These are phyloP conservation scores for Columbina picui DNA, from an alignment of 2,113 vertebrate genomes.

Conservation along the genomic window DNA sequence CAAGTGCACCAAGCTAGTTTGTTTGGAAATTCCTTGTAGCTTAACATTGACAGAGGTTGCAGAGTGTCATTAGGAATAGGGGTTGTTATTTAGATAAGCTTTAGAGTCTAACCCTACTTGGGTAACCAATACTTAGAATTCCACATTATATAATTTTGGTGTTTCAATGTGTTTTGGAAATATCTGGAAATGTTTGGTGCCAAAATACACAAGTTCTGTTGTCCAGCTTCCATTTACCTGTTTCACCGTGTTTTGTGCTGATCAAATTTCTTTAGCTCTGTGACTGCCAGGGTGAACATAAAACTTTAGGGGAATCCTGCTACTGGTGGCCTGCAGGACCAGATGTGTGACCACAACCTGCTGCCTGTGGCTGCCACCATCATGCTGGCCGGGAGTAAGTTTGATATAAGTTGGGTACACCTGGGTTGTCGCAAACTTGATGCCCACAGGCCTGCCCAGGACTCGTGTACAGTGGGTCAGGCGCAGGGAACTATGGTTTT, in stretches of 20 bases:
- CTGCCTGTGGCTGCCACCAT: not conserved
- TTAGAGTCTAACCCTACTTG: not conserved
- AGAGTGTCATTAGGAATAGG: not conserved
- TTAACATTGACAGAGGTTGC: not conserved
- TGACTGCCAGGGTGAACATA: not conserved
- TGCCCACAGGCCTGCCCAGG: not conserved
- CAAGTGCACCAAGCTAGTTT: not conserved
- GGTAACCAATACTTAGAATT: not conserved
- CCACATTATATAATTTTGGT: not conserved
- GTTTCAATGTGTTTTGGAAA: slow-evolving; percentile 38
- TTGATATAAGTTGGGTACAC: not conserved
- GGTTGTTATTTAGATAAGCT: slow-evolving; percentile 7
- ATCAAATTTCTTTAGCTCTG: not conserved
- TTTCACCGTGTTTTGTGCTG: not conserved
- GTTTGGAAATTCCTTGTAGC: slow-evolving; percentile 1
- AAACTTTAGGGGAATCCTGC: not conserved
- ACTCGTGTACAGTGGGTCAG: not conserved
- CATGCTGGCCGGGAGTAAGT: not conserved
- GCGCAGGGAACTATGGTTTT: not conserved
- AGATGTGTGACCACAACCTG: fast-evolving
- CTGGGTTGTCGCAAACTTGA: not conserved
- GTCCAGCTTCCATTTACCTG: not conserved
- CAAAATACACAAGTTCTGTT: not conserved
- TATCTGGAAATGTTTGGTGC: not conserved
- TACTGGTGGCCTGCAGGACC: not conserved